Base-by-base conservation (phyloP, 2,888 invertebrate species). In the Cybosia mesomella region DNA sequence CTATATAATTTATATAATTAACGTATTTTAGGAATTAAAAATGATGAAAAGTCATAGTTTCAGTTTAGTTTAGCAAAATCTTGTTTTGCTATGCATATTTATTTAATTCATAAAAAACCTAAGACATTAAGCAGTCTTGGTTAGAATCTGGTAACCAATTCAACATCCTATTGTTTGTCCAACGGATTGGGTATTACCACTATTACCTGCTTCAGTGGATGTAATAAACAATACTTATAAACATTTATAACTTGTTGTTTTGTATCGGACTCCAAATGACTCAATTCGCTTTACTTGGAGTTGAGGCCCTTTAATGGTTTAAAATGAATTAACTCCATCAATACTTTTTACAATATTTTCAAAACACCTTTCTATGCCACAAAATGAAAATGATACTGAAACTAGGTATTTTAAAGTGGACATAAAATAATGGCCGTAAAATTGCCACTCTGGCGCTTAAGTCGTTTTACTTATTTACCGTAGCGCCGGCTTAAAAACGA, bases 401-500 rank as follows among this genome's bases (percentile, higher is more conserved):
- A 85, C 11, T 24, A 15, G 49, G 7, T 54, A n/a, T 54, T 54
- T 54, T 34, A 21, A 55, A 18, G 18, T 11, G 54, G n/a, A 39
- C 36, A 64, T 36, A 64, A 64, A 64, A 36, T 59, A 59, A 59
- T 59, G 22, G 18, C 54, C 24, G 24, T 24, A 39, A 55, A 55
- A 64, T 64, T 39, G 21, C 39, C 24, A 32, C n/a, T 18, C 9
- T 55, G 63, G 63, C 54, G 36, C 63, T 55, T 64, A 64, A 54
- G 54, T 39, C 54, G 54, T 62, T 62, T 24, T 55, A 13, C 24
- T 64, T 57, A 55, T 64, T n/a, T 36, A 64, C 55, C 22, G 24
- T 57, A 32, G 62, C 62, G 3, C 32, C 34, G 36, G 54, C 22
- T 54, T 82, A 80, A 82, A 83, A 83, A 84, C 81, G 73, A 79